Conservation (phyloP, 2,888 invertebrate species). For the Thysanoteuthis rhombus region DNA sequence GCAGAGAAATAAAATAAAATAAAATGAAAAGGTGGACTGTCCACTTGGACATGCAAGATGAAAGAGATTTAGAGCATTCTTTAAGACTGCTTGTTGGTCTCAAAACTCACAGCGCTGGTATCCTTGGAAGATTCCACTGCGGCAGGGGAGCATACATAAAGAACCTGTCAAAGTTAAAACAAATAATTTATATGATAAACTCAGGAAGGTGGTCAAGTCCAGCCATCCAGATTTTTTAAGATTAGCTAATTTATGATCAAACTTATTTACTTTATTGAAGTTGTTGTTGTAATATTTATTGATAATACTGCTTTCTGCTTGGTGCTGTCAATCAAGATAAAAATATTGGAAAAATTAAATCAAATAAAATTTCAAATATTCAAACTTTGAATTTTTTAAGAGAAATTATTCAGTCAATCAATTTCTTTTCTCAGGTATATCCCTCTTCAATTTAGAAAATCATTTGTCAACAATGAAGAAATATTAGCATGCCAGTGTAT, state of each 20-base stretch:
- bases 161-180: constrained; percentile 30
- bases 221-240: neutral
- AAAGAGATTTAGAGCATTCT: constrained; percentile 23
- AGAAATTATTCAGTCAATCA: too few relatives aligned
- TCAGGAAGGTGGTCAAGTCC: neutral
- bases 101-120: constrained; percentile 23
- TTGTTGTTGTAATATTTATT: neutral
- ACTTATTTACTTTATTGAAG: neutral
- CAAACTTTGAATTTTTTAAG: too few relatives aligned
- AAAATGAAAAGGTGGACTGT: neutral
- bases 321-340: neutral
- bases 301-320: neutral
- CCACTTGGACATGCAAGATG: constrained; percentile 24
- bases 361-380: too few relatives aligned
- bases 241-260: neutral
- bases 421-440: too few relatives aligned
- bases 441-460: too few relatives aligned
- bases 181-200: neutral
- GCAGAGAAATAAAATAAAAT: neutral
- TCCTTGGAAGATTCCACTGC: constrained; percentile 28
- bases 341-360: too few relatives aligned
- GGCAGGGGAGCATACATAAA: constrained; percentile 24
- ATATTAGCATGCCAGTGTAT: too few relatives aligned
- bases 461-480: too few relatives aligned
- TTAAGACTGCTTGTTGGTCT: constrained; percentile 15